Evolutionary conservation across 2,797 vertebrate genomes (phyloP).

Genomic region (Spinibarbus caldwelli): DNA sequence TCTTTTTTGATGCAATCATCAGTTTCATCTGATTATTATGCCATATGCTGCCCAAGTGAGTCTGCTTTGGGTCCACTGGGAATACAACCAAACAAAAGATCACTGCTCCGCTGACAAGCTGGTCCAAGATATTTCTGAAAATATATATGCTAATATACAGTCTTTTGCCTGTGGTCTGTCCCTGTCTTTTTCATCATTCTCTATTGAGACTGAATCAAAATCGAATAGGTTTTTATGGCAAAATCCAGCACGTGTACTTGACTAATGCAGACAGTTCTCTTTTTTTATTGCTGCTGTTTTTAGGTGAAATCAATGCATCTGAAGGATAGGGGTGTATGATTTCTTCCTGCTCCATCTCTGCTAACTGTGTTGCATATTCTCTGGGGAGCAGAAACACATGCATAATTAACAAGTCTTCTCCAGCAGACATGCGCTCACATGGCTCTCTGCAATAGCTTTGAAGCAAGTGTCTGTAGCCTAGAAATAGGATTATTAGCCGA

Average conservation of each 20-base stretch:
- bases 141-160: neutral
- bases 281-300: constrained; percentile 36
- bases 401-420: constrained; percentile 81
- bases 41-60: neutral
- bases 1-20: neutral
- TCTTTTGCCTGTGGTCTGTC: neutral
- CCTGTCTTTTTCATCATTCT: neutral
- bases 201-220: neutral
- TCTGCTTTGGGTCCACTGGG: constrained; percentile 6
- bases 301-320: constrained; percentile 67
- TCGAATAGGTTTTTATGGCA: neutral
- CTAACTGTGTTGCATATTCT: constrained; percentile 75
- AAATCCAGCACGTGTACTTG: neutral
- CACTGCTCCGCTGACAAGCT: neutral
- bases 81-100: constrained; percentile 7
- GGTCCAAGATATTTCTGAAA: constrained; percentile 7
- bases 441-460: constrained; percentile 66
- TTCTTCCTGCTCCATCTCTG: constrained; percentile 67
- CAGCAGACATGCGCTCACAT: constrained; percentile 67
- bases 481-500: constrained; percentile 24
- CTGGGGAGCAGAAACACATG: constrained; percentile 78
- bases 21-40: constrained; percentile 14
- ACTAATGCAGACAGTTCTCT: neutral
- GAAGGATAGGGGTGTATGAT: constrained; percentile 71
- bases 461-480: constrained; percentile 63